phyloP scores from a whole-genome alignment of 2,113 vertebrate genomes.

The Leiothrix lutea region DNA sequence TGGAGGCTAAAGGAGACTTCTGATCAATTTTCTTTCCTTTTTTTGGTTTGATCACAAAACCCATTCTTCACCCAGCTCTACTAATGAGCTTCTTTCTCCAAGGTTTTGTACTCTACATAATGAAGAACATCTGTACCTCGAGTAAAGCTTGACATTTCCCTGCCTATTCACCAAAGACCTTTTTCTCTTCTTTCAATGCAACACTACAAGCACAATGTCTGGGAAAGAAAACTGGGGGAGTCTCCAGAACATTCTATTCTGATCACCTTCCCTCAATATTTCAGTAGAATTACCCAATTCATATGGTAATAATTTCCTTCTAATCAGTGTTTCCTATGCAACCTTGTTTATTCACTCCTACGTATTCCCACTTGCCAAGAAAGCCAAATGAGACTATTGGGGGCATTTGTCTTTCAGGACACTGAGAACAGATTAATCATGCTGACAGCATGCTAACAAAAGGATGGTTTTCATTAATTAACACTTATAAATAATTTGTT shows the following conservation, averaged over 20 bases:
- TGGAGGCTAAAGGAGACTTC: background rate
- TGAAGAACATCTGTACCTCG: conserved; percentile 31
- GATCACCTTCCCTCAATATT: conserved; percentile 23
- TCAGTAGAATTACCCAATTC: conserved; percentile 18
- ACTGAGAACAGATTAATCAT: conserved; percentile 7
- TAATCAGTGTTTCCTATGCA: conserved; percentile 22
- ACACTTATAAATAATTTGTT: background rate
- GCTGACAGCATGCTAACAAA: background rate
- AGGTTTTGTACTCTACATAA: background rate
- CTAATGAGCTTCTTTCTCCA: conserved; percentile 22
- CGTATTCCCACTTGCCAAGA: conserved; percentile 1
- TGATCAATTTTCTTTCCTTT: background rate
- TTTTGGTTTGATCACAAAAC: background rate
- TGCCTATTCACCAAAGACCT: conserved; percentile 18
- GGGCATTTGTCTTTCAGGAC: background rate
- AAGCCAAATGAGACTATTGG: background rate
- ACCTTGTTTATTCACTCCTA: conserved; percentile 4
- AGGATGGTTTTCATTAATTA: conserved; percentile 32
- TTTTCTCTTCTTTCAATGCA: background rate
- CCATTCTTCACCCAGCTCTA: background rate
- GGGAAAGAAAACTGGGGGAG: background rate
- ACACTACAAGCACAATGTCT: background rate
- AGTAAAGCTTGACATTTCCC: conserved; percentile 18
- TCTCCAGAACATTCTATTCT: conserved; percentile 27
- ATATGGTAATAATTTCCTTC: conserved; percentile 48